These are phyloP conservation scores for Aethes cnicana DNA, from an alignment of 2,888 invertebrate species.

Conservation along the genomic window DNA sequence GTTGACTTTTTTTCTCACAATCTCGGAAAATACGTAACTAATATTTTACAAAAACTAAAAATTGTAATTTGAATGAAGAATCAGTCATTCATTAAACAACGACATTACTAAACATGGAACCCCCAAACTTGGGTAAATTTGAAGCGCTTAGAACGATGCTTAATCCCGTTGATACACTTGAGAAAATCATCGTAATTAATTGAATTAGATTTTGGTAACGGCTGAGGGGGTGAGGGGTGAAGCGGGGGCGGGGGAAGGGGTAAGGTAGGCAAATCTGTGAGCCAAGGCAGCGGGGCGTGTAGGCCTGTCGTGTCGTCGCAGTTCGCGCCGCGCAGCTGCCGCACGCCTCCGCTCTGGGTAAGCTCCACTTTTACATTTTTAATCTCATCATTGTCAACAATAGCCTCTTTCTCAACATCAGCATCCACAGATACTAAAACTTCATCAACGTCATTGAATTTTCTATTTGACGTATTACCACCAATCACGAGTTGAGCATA, in stretches of 20 bases:
- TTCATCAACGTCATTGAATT: too few relatives aligned
- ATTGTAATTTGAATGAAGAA: too few relatives aligned
- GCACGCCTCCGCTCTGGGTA: conserved; percentile 41
- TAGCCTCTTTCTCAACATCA: too few relatives aligned
- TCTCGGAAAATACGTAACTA: too few relatives aligned
- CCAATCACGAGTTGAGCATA: neutral
- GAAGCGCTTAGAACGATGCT: conserved; percentile 16
- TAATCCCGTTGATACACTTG: conserved; percentile 28
- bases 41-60: too few relatives aligned
- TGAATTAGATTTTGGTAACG: conserved; percentile 30
- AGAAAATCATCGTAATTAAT: conserved; percentile 32
- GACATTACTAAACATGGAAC: neutral
- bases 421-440: too few relatives aligned
- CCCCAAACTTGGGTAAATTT: conserved; percentile 4
- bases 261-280: conserved; percentile 57
- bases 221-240: conserved; percentile 37
- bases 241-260: conserved; percentile 47
- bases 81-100: conserved; percentile 3
- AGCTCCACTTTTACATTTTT: conserved; percentile 32
- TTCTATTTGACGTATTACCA: neutral
- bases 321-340: conserved; percentile 67
- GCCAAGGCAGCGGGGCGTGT: conserved; percentile 50
- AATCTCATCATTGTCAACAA: too few relatives aligned
- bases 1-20: too few relatives aligned
- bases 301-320: conserved; percentile 57